Conservation (phyloP, 2,113 vertebrate genomes). For the Rhinoderma darwinii region DNA sequence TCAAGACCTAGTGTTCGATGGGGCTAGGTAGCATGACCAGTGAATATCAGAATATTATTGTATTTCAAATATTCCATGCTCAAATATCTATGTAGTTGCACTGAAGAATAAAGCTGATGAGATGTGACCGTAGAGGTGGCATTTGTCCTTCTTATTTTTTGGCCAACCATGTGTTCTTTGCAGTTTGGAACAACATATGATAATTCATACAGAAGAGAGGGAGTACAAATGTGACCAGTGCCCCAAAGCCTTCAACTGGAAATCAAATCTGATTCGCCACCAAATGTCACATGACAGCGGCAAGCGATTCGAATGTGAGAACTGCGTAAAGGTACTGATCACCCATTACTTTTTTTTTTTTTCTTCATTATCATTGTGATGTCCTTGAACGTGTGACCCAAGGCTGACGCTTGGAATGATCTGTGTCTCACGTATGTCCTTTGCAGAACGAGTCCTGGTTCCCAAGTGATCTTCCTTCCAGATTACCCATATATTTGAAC, state of each 20-base stretch:
- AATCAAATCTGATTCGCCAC: slow-evolving; percentile 99
- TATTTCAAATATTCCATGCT: not conserved
- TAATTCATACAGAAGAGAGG: slow-evolving; percentile 94
- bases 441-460: slow-evolving; percentile 58
- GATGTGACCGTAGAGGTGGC: not conserved
- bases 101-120: not conserved
- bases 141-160: not conserved
- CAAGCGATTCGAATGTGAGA: slow-evolving; percentile 99
- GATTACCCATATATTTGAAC: slow-evolving; percentile 60
- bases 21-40: not conserved
- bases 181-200: slow-evolving; percentile 98
- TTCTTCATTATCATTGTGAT: slow-evolving; percentile 24
- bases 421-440: slow-evolving; percentile 57
- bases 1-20: not conserved
- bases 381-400: slow-evolving; percentile 35
- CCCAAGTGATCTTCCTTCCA: slow-evolving; percentile 57
- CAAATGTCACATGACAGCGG: slow-evolving; percentile 99
- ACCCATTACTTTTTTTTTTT: not conserved
- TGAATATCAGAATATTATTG: not conserved
- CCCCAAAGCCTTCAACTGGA: slow-evolving; percentile 99
- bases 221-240: slow-evolving; percentile 99
- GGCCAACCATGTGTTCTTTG: slow-evolving; percentile 44
- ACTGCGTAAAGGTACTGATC: slow-evolving; percentile 93
- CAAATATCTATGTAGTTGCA: not conserved
- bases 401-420: slow-evolving; percentile 53